Evolutionary conservation across 2,113 vertebrate species (phyloP).

Genomic region (Cololabis saira): DNA sequence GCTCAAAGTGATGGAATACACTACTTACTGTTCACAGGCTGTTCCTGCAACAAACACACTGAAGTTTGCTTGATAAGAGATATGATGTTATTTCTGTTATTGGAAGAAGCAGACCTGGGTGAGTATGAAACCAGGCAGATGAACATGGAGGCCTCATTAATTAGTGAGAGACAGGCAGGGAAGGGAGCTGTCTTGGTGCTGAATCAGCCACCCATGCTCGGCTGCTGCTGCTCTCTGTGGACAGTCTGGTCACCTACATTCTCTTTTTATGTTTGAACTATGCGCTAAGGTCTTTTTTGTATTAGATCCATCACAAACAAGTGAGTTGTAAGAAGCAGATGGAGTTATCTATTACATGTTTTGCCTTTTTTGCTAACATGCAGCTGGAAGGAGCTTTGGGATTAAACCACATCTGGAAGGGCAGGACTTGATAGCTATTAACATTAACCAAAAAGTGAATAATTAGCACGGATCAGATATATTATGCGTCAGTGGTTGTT

Average conservation of each 20-base stretch:
- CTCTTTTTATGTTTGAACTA: slow-evolving; percentile 8
- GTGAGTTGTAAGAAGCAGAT: background rate
- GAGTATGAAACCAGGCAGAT: slow-evolving; percentile 12
- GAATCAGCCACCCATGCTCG: slow-evolving; percentile 61
- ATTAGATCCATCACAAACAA: background rate
- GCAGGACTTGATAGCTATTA: background rate
- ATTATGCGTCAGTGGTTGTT: background rate
- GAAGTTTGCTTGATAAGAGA: slow-evolving; percentile 8
- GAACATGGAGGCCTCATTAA: slow-evolving; percentile 20
- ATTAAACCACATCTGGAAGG: background rate
- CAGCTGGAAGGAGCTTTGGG: background rate
- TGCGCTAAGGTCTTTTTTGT: background rate
- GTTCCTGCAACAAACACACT: slow-evolving; percentile 17
- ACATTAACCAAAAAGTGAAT: too few species aligned
- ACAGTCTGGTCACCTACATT: slow-evolving; percentile 1
- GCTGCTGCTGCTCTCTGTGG: slow-evolving; percentile 29
- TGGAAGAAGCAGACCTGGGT: slow-evolving; percentile 19
- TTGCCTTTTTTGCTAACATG: background rate
- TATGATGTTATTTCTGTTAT: slow-evolving; percentile 24
- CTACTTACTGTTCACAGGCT: slow-evolving; percentile 18
- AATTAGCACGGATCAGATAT: background rate
- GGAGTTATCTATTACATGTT: too few species aligned
- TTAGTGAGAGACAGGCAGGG: slow-evolving; percentile 24
- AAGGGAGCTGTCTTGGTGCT: slow-evolving; percentile 71
- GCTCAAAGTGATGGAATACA: slow-evolving; percentile 16